Base-by-base conservation (phyloP, 2,888 invertebrate species). In the Plutella xylostella region DNA sequence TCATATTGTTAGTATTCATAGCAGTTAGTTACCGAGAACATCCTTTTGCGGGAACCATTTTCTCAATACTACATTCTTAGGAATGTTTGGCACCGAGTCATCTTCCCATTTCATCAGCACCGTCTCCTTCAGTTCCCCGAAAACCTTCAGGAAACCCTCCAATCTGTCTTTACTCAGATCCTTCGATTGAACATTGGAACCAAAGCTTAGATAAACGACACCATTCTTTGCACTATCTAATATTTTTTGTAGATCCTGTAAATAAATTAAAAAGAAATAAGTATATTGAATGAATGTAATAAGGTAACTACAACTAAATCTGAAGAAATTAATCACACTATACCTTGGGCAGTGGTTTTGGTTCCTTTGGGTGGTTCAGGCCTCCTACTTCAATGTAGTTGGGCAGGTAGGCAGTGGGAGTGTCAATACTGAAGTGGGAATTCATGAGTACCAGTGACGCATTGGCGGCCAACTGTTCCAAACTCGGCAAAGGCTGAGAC, bases 1-100 rank as follows among this genome's bases (percentile, higher is more conserved):
- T 25, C 11, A 7, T 25, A 25, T 14, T n/a, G n/a, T n/a, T n/a
- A n/a, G n/a, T n/a, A n/a, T n/a, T n/a, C n/a, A n/a, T 20, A 45
- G 50, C n/a, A n/a, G n/a, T n/a, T n/a, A n/a, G n/a, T 53, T 51
- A 68, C 72, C 67, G 22, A 76, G 48, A 39, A 87, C 71, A 49
- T 85, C 85, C 46, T 74, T 75, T 58, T 87, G 87, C 1, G 86
- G 86, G 52, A 86, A 61, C 86, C 86, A 87, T 53, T 78, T 76
- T 28, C 61, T 54, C 2, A 84, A 60, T 57, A 76, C 68, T 0
- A 87, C 67, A 57, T 84, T 84, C 4, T 50, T 40, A 0, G 84
- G 75, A 41, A 78, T 48, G 33, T 73, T 58, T 2, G 68, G 63
- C 12, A 76, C 52, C 0, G 63, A 60, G 4, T 61, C 65, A 20